Base-by-base conservation (phyloP, 2,888 invertebrate genomes). In the Rotaria macrura region DNA sequence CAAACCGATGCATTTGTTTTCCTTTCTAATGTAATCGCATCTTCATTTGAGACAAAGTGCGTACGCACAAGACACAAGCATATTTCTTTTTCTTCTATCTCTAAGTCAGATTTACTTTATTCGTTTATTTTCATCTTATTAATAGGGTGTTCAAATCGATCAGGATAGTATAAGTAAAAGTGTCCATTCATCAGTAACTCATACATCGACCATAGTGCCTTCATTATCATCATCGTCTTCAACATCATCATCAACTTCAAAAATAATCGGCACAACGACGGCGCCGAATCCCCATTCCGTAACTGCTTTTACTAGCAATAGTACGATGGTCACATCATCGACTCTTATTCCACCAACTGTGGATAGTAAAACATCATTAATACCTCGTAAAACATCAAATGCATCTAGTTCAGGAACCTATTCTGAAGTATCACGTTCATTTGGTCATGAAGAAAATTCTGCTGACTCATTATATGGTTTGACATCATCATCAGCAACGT, bases 271-370 rank as follows among this genome's bases (percentile, higher is more conserved):
- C 29, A 65, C 65, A 65, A 65, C 65, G 65, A 65, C 65, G 65
- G 65, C 65, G 65, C 65, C 65, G 65, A 65, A 65, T 65, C 65
- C 65, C 65, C 34, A 65, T 65, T 65, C 34, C 65, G 65, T 65
- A 65, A 65, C 65, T 65, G 14, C 2, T 14, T 65, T n/a, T 14
- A 65, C 29, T 65, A 17, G 65, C 65, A 34, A 65, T 65, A 65
- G 34, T 43, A 38, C 74, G 43, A 74, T 74, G 74, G 74, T 74
- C 9, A 20, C 74, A 40, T 23, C 74, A 40, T 40, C 74, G 43
- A 43, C 74, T 40, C 25, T 74, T 3, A 43, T 43, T 74, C 74
- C 43, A 43, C 74, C 74, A 25, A 40, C 40, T 25, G 23, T 34
- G 1, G 65, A 65, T 34, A n/a, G 14, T 34, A 65, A 65, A 65